These are phyloP conservation scores for Chironomus riparius DNA, from an alignment of 2,888 invertebrate species.

Conservation along the genomic window DNA sequence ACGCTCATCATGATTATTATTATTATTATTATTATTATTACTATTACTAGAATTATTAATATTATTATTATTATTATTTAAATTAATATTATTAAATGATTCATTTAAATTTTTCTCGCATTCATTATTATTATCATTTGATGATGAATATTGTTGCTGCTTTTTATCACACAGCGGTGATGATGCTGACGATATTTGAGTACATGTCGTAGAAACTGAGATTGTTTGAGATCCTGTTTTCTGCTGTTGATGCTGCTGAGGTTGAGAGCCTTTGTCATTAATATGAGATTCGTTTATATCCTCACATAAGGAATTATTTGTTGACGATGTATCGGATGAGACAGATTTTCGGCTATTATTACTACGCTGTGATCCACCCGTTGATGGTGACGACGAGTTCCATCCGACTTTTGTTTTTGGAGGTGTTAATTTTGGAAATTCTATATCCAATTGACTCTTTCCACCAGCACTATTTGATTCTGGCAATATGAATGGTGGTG, in stretches of 20 bases:
- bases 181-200: not conserved
- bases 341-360: conserved; percentile 7
- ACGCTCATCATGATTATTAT: conserved; percentile 21
- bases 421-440: conserved; percentile 42
- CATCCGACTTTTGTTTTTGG: conserved; percentile 38
- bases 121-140: not conserved
- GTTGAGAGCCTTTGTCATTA: conserved; percentile 28
- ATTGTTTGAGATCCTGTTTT: conserved; percentile 27
- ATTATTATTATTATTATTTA: not conserved
- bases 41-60: not conserved
- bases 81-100: not conserved
- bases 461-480: conserved; percentile 35
- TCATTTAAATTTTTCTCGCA: not conserved
- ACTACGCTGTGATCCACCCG: not conserved
- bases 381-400: conserved; percentile 6
- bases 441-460: conserved; percentile 36
- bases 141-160: conserved; percentile 21
- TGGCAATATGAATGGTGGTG: conserved; percentile 29
- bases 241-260: conserved; percentile 29
- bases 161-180: not conserved
- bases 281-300: conserved; percentile 22
- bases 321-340: conserved; percentile 24
- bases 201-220: conserved; percentile 3
- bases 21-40: not conserved
- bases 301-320: conserved; percentile 23